A percentile compares a stretch with the other conserved stretches of the same genome.
These are phyloP conservation scores for Oedothorax gibbosus DNA, from an alignment of 1,140 invertebrate species.

Conservation along the genomic window DNA sequence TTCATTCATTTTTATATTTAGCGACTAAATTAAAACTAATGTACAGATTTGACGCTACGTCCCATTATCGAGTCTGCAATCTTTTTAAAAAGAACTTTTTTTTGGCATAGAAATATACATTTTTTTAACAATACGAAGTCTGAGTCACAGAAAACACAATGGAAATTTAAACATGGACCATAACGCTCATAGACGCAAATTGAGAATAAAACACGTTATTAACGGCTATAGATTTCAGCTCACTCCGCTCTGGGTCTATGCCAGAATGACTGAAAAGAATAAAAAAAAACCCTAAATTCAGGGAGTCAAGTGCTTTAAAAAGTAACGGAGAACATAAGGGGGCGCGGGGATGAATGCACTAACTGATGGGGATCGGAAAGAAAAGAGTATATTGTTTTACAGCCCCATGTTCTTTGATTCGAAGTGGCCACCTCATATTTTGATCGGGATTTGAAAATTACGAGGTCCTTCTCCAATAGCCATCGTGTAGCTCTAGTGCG, in stretches of 20 bases:
- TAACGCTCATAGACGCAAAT: slow-evolving; percentile 2
- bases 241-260: slow-evolving; percentile 13
- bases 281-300: slow-evolving; percentile 1
- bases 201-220: slow-evolving; percentile 16
- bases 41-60: no score
- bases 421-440: no score
- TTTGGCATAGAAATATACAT: no score
- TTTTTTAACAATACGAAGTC: neutral
- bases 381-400: neutral
- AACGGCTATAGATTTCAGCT: neutral
- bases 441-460: no score
- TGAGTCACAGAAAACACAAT: slow-evolving; percentile 11
- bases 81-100: no score
- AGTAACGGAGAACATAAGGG: neutral
- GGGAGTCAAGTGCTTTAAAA: slow-evolving; percentile 27
- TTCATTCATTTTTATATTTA: no score
- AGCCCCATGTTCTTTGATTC: neutral
- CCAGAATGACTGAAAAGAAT: neutral
- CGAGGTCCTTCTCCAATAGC: no score
- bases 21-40: no score
- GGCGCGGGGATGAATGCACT: neutral
- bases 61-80: no score
- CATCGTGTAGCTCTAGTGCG: no score
- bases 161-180: neutral
- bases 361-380: neutral